A percentile compares a stretch with the other conserved stretches of the same genome.
phyloP scores from a whole-genome alignment of 2,888 invertebrate species.

The Philhelius pedissequus region DNA sequence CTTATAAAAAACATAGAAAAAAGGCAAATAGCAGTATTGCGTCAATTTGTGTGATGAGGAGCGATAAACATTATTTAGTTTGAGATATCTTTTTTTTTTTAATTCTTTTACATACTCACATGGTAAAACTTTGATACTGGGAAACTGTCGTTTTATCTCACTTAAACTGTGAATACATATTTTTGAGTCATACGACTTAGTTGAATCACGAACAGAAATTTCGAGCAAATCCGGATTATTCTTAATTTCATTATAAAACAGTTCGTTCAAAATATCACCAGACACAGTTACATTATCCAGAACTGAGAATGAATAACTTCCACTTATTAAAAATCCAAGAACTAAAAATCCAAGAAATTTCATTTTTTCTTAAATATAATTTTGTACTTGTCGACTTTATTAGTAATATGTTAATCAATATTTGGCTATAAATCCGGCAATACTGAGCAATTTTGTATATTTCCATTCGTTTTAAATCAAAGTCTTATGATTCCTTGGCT shows the following conservation, averaged over 20 bases:
- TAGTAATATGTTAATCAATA: background rate
- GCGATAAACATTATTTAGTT: too few relatives aligned
- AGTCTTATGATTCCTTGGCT: background rate
- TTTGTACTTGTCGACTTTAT: background rate
- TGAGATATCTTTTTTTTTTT: too few relatives aligned
- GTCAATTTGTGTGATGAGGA: too few relatives aligned
- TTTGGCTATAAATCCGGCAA: background rate
- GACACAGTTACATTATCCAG: background rate
- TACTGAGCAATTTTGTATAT: background rate
- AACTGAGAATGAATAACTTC: background rate
- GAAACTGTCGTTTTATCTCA: constrained; percentile 7
- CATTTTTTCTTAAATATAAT: background rate
- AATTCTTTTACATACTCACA: too few relatives aligned
- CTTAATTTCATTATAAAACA: background rate
- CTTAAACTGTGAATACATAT: background rate
- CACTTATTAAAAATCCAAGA: background rate
- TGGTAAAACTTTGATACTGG: background rate
- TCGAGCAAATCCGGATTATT: background rate
- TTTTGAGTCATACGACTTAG: background rate
- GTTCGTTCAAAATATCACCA: background rate
- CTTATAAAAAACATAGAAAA: too few relatives aligned
- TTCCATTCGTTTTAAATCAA: background rate
- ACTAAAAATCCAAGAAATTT: background rate
- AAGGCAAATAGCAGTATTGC: too few relatives aligned
- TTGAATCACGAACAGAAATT: background rate